These are phyloP conservation scores for Salvator merianae DNA, from an alignment of 2,113 vertebrate species.

Conservation along the genomic window DNA sequence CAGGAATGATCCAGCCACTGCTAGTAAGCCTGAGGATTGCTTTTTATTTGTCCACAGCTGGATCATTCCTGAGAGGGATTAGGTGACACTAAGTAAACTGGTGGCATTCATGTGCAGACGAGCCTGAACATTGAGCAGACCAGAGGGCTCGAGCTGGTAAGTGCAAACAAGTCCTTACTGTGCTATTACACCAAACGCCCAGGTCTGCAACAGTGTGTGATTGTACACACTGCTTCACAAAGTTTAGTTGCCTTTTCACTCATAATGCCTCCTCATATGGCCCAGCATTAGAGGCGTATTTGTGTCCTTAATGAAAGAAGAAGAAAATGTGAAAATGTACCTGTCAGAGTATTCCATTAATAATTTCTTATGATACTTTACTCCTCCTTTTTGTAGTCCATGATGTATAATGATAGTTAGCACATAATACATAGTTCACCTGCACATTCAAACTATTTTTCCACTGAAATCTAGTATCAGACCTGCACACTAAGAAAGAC, in stretches of 20 bases:
- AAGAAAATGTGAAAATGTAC: conserved; percentile 14
- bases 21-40: too few species aligned
- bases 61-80: too few species aligned
- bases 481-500: conserved; percentile 30
- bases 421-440: conserved; percentile 25
- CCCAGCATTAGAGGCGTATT: not conserved
- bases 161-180: too few species aligned
- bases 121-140: too few species aligned
- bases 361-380: conserved; percentile 49
- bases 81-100: too few species aligned
- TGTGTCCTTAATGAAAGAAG: conserved; percentile 13
- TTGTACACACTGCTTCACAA: conserved; percentile 1
- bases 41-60: too few species aligned
- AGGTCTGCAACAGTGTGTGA: not conserved
- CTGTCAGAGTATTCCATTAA: conserved; percentile 32
- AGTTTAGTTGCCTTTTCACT: not conserved
- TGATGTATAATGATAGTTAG: conserved; percentile 10
- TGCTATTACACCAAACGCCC: too few species aligned
- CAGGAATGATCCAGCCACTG: too few species aligned
- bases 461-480: conserved; percentile 42
- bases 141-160: too few species aligned
- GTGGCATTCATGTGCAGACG: too few species aligned
- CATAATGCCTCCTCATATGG: not conserved
- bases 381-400: conserved; percentile 30
- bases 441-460: conserved; percentile 36